Percentiles rank a stretch among this genome's conserved stretches.
These are phyloP conservation scores for Lagopus leucura DNA, from an alignment of 2,113 vertebrate genomes.

Conservation along the genomic window DNA sequence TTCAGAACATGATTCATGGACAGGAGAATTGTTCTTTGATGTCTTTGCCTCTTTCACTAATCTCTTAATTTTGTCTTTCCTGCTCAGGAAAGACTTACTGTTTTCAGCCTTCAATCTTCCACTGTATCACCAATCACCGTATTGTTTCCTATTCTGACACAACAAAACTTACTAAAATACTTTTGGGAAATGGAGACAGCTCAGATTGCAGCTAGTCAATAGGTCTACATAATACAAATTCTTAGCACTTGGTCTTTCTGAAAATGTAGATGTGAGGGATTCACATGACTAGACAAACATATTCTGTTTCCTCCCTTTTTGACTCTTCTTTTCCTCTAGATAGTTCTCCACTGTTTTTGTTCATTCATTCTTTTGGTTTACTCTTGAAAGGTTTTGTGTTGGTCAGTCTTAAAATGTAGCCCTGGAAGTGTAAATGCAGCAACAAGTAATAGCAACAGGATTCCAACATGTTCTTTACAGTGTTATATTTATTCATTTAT, in stretches of 20 bases:
- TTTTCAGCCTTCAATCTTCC: accelerated
- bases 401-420: neutral
- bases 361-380: neutral
- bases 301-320: neutral
- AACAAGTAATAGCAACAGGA: neutral
- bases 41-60: neutral
- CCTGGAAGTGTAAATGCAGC: neutral
- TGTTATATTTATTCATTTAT: neutral
- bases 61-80: neutral
- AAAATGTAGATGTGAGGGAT: neutral
- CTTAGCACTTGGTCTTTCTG: neutral
- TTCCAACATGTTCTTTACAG: neutral
- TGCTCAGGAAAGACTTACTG: neutral
- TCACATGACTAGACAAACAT: neutral
- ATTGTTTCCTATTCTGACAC: neutral
- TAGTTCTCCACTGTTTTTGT: neutral
- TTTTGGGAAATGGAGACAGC: neutral
- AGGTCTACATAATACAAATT: accelerated
- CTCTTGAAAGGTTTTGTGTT: neutral
- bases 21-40: neutral
- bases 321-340: neutral
- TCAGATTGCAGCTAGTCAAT: neutral
- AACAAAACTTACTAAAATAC: neutral
- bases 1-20: neutral
- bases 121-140: neutral